Percentiles rank a stretch among this genome's conserved stretches.
phyloP scores from a whole-genome alignment of 2,113 vertebrate genomes.

The Erythrolamprus reginae region DNA sequence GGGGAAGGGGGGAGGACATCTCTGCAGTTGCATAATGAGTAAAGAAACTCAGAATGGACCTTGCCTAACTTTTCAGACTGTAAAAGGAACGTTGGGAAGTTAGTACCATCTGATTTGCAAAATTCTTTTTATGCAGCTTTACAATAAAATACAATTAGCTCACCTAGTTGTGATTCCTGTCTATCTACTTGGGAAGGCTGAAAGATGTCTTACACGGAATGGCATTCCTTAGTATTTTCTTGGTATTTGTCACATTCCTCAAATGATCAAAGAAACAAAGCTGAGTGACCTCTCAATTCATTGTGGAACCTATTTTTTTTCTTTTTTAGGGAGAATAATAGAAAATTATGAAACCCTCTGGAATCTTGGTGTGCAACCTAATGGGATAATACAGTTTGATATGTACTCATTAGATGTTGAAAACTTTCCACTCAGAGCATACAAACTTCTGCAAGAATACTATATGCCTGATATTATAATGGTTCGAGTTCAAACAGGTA shows the following conservation, averaged over 20 bases:
- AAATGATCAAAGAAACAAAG: not conserved
- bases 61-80: not conserved
- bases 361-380: constrained; percentile 64
- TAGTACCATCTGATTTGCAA: not conserved
- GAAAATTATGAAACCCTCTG: constrained; percentile 66
- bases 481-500: constrained; percentile 78
- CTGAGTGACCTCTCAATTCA: not conserved
- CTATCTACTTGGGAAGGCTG: not conserved
- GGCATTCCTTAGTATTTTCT: not conserved
- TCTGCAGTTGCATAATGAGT: not conserved
- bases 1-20: not conserved
- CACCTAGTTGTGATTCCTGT: not conserved
- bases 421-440: constrained; percentile 48
- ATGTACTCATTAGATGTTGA: constrained; percentile 64
- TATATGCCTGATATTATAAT: constrained; percentile 77
- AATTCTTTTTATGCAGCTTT: not conserved
- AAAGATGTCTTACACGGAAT: not conserved
- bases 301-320: constrained; percentile 4
- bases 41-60: not conserved
- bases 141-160: not conserved
- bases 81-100: not conserved
- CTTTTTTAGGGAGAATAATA: constrained; percentile 64
- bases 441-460: constrained; percentile 56
- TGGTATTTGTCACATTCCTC: not conserved
- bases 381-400: constrained; percentile 70